Evolutionary conservation across 2,797 vertebrate species (phyloP), one percentile per base, ranked within the genome.

Genomic region (Dermochelys coriacea): DNA sequence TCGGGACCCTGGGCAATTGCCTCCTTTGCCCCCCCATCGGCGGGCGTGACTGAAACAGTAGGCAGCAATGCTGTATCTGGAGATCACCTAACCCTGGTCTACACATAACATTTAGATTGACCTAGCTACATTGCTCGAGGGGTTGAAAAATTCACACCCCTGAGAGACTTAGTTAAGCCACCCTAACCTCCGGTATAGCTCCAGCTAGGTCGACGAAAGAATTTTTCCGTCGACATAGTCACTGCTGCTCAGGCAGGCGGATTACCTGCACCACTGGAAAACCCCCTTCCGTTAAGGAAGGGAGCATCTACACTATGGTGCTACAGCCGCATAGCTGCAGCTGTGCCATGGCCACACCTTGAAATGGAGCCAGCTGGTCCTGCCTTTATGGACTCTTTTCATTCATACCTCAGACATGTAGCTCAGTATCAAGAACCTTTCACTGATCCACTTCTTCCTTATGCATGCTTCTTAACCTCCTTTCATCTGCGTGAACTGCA

Each of bases 401-500:
- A 0, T 0, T 4, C 1, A n/a, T 45, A 12, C 31, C 10, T 1
- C 15, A 88, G 71, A 45, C 77, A 18, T 10, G 61, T 64, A 9
- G 8, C 34, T 19, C 34, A n/a, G 34, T 8, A 18, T 85, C 16
- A 8, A 50, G 52, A 50, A 6, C 81, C 83, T 29, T 57, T 29
- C 89, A 45, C 45, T n/a, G 34, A n/a, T 41, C 37, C 10, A 4
- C 64, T 37, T 71, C 31, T 71, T 74, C 37, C 11, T 37, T 23
- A 8, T 81, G 86, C 8, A 4, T 4, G 11, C 16, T 45, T 59
- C 14, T 2, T 21, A 3, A 3, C 47, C 82, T 71, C 52, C 21
- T n/a, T 29, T 0, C 0, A 16, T 6, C 61, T 8, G 50, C 50
- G 54, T 84, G 50, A 1, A 49, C 0, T 0, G 0, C n/a, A 41